Evolutionary conservation across 2,113 vertebrate genomes (phyloP).

Genomic region (Hirundichthys speculiger): DNA sequence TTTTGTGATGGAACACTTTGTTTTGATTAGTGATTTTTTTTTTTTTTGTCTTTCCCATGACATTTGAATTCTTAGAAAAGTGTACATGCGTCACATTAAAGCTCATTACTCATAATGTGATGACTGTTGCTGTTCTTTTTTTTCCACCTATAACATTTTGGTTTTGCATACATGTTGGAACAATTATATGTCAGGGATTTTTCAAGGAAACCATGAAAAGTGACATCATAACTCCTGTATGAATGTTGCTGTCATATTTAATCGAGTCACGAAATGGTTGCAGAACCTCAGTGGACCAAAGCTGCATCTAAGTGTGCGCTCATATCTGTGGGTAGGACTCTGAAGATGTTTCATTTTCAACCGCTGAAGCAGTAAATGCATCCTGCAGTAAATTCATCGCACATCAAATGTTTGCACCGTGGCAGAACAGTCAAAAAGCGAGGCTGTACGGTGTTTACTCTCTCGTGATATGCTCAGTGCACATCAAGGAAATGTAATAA

Average conservation of each 20-base stretch:
- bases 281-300: constrained; percentile 15
- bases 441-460: constrained; percentile 3
- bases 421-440: not conserved
- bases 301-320: constrained; percentile 3
- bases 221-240: constrained; percentile 18
- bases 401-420: not conserved
- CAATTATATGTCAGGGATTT: not conserved
- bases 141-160: too few relatives aligned
- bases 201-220: constrained; percentile 6
- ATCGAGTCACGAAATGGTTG: constrained; percentile 31
- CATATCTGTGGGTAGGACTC: constrained; percentile 15
- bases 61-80: too few relatives aligned
- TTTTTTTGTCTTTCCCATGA: too few relatives aligned
- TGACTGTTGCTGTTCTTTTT: too few relatives aligned
- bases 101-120: too few relatives aligned
- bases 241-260: constrained; percentile 29
- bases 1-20: too few relatives aligned
- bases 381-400: constrained; percentile 52
- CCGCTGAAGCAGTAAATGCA: constrained; percentile 21
- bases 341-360: constrained; percentile 29
- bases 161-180: too few relatives aligned
- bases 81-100: too few relatives aligned
- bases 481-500: constrained; percentile 20
- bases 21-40: too few relatives aligned
- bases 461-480: constrained; percentile 1